Percentiles rank a stretch among this genome's conserved stretches.
These are phyloP conservation scores for Acronicta psi DNA, from an alignment of 2,888 invertebrate genomes.

Conservation along the genomic window DNA sequence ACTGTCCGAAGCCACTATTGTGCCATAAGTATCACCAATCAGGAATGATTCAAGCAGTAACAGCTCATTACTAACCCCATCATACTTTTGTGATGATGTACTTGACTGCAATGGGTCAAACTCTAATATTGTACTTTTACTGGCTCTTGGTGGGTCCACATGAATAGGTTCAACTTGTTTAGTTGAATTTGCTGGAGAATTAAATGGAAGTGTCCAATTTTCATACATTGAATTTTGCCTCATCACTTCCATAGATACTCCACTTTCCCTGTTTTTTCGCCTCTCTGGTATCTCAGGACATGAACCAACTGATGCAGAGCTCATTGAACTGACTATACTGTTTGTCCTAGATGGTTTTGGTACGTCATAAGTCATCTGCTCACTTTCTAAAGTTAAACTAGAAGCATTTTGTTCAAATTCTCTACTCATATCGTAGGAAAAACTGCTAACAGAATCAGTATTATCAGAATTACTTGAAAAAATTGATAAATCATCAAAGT, in stretches of 20 bases:
- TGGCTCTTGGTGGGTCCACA: constrained; percentile 60
- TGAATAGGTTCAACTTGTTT: constrained; percentile 7
- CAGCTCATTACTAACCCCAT: constrained; percentile 89
- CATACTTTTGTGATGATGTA: constrained; percentile 66
- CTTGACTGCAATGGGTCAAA: constrained; percentile 90
- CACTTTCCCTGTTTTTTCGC: constrained; percentile 68
- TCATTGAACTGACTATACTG: constrained; percentile 69
- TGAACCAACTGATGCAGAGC: constrained; percentile 55
- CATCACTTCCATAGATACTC: constrained; percentile 65
- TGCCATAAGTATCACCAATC: constrained; percentile 91
- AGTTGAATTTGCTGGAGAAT: constrained; percentile 48
- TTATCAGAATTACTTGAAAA: constrained; percentile 80
- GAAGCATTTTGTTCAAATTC: constrained; percentile 67
- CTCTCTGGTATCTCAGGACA: constrained; percentile 76
- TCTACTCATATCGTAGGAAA: constrained; percentile 73
- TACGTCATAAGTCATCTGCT: constrained; percentile 78
- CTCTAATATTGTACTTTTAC: constrained; percentile 91
- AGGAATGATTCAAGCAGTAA: constrained; percentile 91
- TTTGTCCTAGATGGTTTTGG: constrained; percentile 76
- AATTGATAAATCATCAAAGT: constrained; percentile 78
- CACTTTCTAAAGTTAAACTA: constrained; percentile 60
- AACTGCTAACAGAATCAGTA: constrained; percentile 76
- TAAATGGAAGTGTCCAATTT: constrained; percentile 76
- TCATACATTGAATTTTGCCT: constrained; percentile 81
- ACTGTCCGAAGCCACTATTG: constrained; percentile 84